Evolutionary conservation across 2,797 vertebrate species (phyloP).

Genomic region (Platyrinchus mystaceus): DNA sequence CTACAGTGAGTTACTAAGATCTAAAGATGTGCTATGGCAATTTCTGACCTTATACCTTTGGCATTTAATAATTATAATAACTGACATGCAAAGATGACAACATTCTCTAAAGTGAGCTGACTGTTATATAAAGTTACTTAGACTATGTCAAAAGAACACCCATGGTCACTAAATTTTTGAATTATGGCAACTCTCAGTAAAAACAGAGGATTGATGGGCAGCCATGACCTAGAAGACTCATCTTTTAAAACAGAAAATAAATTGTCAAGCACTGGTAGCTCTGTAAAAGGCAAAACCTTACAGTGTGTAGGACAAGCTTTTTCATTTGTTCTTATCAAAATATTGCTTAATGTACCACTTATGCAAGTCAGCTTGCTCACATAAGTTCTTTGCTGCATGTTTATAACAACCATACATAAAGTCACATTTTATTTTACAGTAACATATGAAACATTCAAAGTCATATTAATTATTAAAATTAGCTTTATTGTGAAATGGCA

Average conservation of each 20-base stretch:
- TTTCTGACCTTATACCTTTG: not conserved
- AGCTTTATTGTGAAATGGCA: conserved; percentile 8
- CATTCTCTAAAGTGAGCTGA: not conserved
- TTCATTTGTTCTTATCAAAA: not conserved
- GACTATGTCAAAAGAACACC: not conserved
- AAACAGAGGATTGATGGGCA: not conserved
- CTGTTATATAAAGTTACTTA: not conserved
- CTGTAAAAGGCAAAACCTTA: not conserved
- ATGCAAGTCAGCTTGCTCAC: not conserved
- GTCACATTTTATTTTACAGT: not conserved
- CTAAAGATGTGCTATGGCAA: not conserved
- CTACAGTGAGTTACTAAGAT: not conserved
- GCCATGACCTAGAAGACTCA: not conserved
- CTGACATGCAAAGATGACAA: not conserved
- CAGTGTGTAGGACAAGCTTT: not conserved
- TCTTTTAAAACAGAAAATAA: not conserved
- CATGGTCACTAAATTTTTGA: not conserved
- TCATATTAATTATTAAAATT: not conserved
- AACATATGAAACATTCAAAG: not conserved
- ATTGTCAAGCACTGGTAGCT: not conserved
- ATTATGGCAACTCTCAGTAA: not conserved
- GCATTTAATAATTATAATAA: not conserved
- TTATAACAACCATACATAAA: not conserved
- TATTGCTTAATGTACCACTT: not conserved
- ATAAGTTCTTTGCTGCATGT: not conserved